phyloP scores from a whole-genome alignment of 2,797 vertebrate species.

The Fringilla coelebs region DNA sequence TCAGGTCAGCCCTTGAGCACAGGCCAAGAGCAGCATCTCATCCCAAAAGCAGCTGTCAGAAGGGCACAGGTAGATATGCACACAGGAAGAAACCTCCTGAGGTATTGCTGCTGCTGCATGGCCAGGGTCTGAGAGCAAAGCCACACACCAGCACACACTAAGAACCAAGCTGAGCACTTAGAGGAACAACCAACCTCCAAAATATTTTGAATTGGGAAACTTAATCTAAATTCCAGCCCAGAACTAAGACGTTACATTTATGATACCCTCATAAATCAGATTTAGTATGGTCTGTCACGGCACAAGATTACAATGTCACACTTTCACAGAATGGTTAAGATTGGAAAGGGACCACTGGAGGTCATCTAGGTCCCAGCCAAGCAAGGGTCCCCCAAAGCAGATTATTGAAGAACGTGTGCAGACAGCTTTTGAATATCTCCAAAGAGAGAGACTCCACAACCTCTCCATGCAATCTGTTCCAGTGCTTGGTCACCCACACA shows the following conservation, averaged over 20 bases:
- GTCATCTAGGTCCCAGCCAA: background rate
- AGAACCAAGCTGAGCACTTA: background rate
- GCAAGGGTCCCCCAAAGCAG: background rate
- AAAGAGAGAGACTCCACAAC: background rate
- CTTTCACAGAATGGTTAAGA: background rate
- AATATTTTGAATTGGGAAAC: background rate
- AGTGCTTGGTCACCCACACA: background rate
- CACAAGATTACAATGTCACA: rapidly evolving
- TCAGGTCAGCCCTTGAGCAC: background rate
- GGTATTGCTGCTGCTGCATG: background rate
- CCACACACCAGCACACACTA: rapidly evolving
- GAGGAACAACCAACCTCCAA: background rate
- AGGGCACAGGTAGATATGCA: rapidly evolving
- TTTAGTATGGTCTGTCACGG: rapidly evolving
- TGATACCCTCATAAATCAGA: background rate
- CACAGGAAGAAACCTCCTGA: background rate
- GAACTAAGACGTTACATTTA: background rate
- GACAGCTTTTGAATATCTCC: background rate
- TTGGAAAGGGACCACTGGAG: background rate
- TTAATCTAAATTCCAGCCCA: background rate
- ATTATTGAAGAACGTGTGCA: background rate
- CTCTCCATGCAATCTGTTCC: background rate
- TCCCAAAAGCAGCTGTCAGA: background rate
- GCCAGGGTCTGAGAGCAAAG: background rate
- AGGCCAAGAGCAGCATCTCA: background rate